Evolutionary conservation across 2,888 invertebrate genomes (phyloP).

Genomic region (Thymelicus sylvestris): DNA sequence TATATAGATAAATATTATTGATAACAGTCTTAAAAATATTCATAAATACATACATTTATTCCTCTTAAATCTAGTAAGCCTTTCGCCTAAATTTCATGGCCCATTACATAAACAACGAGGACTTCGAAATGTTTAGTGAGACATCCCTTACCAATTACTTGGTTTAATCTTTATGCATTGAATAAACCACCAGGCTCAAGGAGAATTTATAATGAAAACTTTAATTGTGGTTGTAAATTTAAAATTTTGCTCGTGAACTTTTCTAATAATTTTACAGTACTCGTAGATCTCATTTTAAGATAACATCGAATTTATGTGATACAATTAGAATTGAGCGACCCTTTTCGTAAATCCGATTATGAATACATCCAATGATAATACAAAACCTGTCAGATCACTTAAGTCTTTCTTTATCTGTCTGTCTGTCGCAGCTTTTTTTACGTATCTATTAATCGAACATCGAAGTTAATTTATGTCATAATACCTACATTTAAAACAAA

Average conservation of each 20-base stretch:
- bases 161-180: constrained; percentile 4
- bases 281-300: neutral
- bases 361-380: too few relatives aligned
- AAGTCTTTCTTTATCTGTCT: too few relatives aligned
- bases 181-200: neutral
- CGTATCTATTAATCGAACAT: too few relatives aligned
- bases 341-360: too few relatives aligned
- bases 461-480: too few relatives aligned
- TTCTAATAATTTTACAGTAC: neutral
- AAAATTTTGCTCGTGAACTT: neutral
- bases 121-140: neutral
- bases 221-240: constrained; percentile 7
- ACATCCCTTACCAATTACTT: constrained; percentile 3
- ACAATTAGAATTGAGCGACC: neutral
- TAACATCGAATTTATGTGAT: neutral
- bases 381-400: too few relatives aligned
- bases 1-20: too few relatives aligned
- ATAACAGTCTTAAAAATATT: too few relatives aligned
- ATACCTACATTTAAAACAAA: too few relatives aligned
- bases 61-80: neutral
- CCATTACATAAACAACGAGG: neutral
- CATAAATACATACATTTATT: too few relatives aligned
- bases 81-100: neutral
- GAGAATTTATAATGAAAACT: constrained; percentile 1
- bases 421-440: too few relatives aligned